Percentiles rank a stretch among this genome's conserved stretches.
phyloP scores from a whole-genome alignment of 2,888 invertebrate species.

The Drosophila macrothrix region DNA sequence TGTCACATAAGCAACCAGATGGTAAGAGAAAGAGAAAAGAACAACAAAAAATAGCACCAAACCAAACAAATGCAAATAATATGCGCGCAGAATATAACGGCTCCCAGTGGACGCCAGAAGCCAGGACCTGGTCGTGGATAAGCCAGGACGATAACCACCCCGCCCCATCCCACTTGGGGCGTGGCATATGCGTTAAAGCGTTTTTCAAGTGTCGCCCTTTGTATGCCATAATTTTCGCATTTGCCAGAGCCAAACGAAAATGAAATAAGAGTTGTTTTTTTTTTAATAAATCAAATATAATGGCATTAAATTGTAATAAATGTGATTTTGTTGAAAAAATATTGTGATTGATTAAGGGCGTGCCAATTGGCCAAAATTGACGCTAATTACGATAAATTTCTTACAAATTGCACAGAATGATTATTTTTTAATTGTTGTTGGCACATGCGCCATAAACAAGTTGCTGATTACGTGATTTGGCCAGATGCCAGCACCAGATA shows the following conservation, averaged over 20 bases:
- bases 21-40: not conserved
- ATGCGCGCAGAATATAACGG: slow-evolving; percentile 32
- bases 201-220: slow-evolving; percentile 63
- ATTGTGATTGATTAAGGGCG: slow-evolving; percentile 5
- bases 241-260: slow-evolving; percentile 20
- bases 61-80: slow-evolving; percentile 50
- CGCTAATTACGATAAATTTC: slow-evolving; percentile 77
- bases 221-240: slow-evolving; percentile 63
- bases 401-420: slow-evolving; percentile 18
- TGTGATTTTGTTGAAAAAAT: slow-evolving; percentile 37
- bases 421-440: slow-evolving; percentile 38
- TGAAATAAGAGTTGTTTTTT: not conserved
- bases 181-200: slow-evolving; percentile 52
- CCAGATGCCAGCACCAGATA: slow-evolving; percentile 68
- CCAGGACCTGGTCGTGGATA: slow-evolving; percentile 17
- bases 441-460: slow-evolving; percentile 80
- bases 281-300: slow-evolving; percentile 36
- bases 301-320: slow-evolving; percentile 19
- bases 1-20: slow-evolving; percentile 39
- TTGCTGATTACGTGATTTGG: slow-evolving; percentile 79
- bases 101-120: slow-evolving; percentile 26
- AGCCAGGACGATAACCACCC: not conserved
- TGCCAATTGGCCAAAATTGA: slow-evolving; percentile 48
- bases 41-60: slow-evolving; percentile 10
- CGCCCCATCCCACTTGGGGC: slow-evolving; percentile 30